Conservation (phyloP, 2,888 invertebrate genomes). For the Tipula lateralis region DNA sequence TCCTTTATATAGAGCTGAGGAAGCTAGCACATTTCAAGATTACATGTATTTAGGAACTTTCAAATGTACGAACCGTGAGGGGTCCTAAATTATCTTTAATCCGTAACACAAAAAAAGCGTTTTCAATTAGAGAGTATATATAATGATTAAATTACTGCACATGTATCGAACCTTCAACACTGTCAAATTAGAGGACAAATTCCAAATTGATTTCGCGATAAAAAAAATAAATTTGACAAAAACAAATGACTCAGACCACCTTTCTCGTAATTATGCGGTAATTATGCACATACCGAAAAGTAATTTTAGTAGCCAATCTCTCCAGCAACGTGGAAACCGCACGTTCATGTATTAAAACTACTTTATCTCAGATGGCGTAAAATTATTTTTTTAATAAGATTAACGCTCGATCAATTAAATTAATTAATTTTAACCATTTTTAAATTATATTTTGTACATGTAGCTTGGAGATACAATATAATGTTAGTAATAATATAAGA, state of each 20-base stretch:
- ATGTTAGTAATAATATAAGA: not conserved
- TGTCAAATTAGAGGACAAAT: not conserved
- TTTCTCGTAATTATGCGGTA: not conserved
- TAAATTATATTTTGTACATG: not conserved
- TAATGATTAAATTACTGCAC: not conserved
- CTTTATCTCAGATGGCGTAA: not conserved
- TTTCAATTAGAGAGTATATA: not conserved
- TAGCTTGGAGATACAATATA: not conserved
- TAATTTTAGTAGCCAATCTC: not conserved
- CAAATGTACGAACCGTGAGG: too few relatives aligned
- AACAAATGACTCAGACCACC: not conserved
- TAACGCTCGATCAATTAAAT: slow-evolving; percentile 1
- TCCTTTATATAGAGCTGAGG: too few relatives aligned
- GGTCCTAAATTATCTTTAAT: too few relatives aligned
- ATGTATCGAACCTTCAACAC: not conserved
- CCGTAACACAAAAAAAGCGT: not conserved
- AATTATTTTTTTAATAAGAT: slow-evolving; percentile 2
- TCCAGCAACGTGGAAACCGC: not conserved
- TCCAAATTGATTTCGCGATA: not conserved
- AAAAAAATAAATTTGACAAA: not conserved
- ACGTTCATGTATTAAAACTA: not conserved
- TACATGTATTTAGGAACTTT: too few relatives aligned
- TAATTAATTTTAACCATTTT: not conserved
- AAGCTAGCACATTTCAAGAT: too few relatives aligned
- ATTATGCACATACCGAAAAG: not conserved